Conservation (phyloP, 2,797 vertebrate genomes). For the Leptoclinus maculatus region DNA sequence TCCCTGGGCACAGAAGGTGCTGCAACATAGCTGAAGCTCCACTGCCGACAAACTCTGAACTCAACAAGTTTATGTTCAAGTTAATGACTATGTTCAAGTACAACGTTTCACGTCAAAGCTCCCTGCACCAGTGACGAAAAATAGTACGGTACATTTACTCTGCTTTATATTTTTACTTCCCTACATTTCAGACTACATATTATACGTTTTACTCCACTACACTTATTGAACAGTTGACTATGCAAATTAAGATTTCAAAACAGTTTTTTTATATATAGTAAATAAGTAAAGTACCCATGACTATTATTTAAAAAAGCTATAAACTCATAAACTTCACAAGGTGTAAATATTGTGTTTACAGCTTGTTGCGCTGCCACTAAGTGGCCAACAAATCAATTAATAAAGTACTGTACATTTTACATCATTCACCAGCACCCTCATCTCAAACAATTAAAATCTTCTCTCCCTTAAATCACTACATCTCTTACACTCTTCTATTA, state of each 20-base stretch:
- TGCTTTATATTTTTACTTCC: not conserved
- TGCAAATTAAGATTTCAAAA: not conserved
- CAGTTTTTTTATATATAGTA: not conserved
- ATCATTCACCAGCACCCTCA: not conserved
- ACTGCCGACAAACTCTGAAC: conserved; percentile 48
- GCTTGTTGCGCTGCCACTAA: not conserved
- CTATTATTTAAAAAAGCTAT: not conserved
- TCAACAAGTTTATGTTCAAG: conserved; percentile 17
- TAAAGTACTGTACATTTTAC: not conserved
- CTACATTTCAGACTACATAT: not conserved
- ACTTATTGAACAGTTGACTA: not conserved
- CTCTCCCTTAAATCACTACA: not conserved
- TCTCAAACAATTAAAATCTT: not conserved
- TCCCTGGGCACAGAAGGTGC: conserved; percentile 93
- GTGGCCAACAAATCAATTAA: not conserved
- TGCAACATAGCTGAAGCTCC: conserved; percentile 69
- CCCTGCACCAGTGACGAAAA: not conserved
- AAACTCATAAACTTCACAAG: not conserved
- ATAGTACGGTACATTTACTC: not conserved
- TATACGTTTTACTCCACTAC: not conserved
- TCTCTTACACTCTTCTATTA: not conserved
- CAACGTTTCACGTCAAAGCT: conserved; percentile 8
- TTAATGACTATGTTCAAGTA: conserved; percentile 8
- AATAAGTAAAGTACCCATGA: not conserved
- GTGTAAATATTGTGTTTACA: not conserved